Evolutionary conservation across 2,797 vertebrate genomes (phyloP).

Genomic region (Sylvilagus floridanus): DNA sequence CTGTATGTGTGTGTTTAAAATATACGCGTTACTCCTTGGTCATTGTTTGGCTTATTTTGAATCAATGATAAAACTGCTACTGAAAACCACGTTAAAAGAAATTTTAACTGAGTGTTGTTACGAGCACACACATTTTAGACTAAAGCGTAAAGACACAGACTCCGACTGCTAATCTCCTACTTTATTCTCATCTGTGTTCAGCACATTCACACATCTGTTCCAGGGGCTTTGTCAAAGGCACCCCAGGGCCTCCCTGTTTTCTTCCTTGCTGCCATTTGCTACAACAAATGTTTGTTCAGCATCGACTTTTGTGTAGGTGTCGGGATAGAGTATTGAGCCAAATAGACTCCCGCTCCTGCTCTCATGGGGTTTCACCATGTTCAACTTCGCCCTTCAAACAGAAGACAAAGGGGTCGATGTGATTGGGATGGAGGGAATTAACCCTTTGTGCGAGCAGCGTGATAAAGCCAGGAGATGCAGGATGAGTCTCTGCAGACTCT

Average conservation of each 20-base stretch:
- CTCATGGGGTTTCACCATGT: not conserved
- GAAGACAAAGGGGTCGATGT: not conserved
- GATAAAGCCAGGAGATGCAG: not conserved
- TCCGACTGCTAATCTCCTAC: conserved; percentile 11
- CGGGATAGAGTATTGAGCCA: not conserved
- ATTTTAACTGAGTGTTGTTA: not conserved
- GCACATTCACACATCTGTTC: not conserved
- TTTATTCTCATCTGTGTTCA: not conserved
- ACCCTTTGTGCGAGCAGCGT: not conserved
- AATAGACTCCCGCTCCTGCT: not conserved
- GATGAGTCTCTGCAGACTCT: not conserved
- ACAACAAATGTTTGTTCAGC: not conserved
- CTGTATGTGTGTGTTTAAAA: not conserved
- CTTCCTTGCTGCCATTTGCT: not conserved
- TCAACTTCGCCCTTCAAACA: conserved; percentile 9
- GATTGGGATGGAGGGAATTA: not conserved
- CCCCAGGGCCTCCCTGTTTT: not conserved
- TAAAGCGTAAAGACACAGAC: not conserved
- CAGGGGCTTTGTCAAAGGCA: not conserved
- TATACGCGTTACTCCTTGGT: not conserved
- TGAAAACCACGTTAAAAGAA: not conserved
- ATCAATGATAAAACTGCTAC: conserved; percentile 13
- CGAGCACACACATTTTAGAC: not conserved
- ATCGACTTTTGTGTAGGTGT: not conserved
- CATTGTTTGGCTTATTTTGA: conserved; percentile 46